Base-by-base conservation (phyloP, 1,140 invertebrate genomes). In the Vanessa tameamea region DNA sequence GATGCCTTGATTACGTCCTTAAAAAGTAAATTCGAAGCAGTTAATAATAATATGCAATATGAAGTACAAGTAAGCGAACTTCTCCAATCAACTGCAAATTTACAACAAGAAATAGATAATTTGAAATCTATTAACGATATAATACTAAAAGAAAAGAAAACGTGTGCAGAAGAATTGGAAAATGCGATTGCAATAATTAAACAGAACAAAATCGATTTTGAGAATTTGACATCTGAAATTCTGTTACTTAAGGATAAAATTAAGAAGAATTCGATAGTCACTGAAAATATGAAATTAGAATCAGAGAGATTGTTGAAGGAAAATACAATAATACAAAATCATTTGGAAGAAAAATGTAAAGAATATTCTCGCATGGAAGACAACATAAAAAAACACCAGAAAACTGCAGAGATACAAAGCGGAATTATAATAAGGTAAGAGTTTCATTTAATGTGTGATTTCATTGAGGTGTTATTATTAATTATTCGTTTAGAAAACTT, bases 311-410 rank as follows among this genome's bases (percentile, higher is more conserved):
- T 90, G 53, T 50, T 81, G 11, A 75, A 87, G 43, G 74, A 88
- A 71, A 91, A 89, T 73, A 50, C 67, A 7, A 57, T 79, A 26
- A 68, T 91, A 9, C 82, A 87, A 64, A 71, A 82, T 50, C 57
- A 87, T 53, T 70, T 87, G 13, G 82, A 90, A 69, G 78, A 82
- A 20, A 88, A 87, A 66, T 75, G 68, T 65, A 79, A 77, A 50
- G 83, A 92, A n/a, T 83, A 79, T 57, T 77, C 75, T 4, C 82
- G 81, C 55, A 71, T 92, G 20, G 83, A 89, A 55, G 86, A 76
- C 14, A 92, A 92, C 64, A 89, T 91, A 1, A 91, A 90, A 65
- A 92, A 87, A 1, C 87, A 89, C 47, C 87, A 91, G 66, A 91
- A 89, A 74, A 88, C 89, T 8, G 86, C 85, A 7, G 83, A 89